Percentiles rank a stretch among this genome's conserved stretches.
Evolutionary conservation across 2,797 vertebrate genomes (phyloP).

Genomic region (Diceros bicornis): DNA sequence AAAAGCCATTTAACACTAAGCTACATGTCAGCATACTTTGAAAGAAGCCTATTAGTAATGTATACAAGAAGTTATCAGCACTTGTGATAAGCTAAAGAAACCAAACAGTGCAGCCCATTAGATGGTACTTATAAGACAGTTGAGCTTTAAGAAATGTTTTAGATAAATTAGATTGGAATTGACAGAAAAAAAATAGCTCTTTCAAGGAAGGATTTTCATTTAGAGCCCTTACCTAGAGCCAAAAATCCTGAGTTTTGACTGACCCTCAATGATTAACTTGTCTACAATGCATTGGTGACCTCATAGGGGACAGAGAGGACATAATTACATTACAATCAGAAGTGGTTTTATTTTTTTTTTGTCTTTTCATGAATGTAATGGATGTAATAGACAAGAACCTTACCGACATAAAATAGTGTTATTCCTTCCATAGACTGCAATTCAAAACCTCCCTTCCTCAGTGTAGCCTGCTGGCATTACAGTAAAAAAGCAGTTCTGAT

Average conservation of each 20-base stretch:
- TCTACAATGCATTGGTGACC: conserved; percentile 25
- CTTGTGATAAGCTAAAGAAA: conserved; percentile 82
- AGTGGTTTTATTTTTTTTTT: neutral
- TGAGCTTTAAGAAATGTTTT: conserved; percentile 72
- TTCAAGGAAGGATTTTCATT: conserved; percentile 57
- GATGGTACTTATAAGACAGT: conserved; percentile 62
- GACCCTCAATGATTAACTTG: conserved; percentile 66
- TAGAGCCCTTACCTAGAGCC: conserved; percentile 65
- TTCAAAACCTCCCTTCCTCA: conserved; percentile 46
- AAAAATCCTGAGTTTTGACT: conserved; percentile 69
- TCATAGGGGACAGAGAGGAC: neutral
- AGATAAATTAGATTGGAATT: conserved; percentile 72
- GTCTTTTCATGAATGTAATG: conserved; percentile 10
- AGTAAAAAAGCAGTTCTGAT: conserved; percentile 27
- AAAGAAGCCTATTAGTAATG: conserved; percentile 81
- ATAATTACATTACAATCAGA: neutral
- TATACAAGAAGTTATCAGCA: conserved; percentile 83
- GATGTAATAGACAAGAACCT: conserved; percentile 18
- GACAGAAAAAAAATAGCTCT: conserved; percentile 58
- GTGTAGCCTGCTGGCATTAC: neutral
- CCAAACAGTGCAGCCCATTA: conserved; percentile 82
- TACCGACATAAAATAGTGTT: neutral
- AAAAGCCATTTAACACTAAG: conserved; percentile 78
- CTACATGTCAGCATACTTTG: conserved; percentile 75
- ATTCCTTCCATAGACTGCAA: conserved; percentile 55